Conservation (phyloP, 23 tunicate genomes). For the Phallusia fumigata region DNA sequence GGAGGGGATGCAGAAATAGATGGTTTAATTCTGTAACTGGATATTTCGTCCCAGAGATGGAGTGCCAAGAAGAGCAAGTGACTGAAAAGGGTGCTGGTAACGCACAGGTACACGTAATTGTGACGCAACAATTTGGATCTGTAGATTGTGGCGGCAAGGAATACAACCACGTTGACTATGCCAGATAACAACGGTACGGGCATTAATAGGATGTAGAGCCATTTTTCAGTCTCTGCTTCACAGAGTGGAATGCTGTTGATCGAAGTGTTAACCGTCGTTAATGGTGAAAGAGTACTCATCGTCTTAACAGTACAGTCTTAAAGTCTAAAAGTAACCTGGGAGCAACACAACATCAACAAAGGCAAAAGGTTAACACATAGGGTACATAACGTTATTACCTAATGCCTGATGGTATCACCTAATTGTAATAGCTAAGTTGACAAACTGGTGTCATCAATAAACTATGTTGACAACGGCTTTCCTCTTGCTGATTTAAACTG, state of each 20-base stretch:
- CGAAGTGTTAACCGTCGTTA: not conserved
- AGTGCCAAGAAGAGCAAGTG: slow-evolving; percentile 43
- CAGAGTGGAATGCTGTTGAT: not conserved
- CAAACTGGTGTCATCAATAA: too few relatives aligned
- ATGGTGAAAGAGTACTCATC: not conserved
- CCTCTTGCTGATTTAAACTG: too few relatives aligned
- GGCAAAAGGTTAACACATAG: too few relatives aligned
- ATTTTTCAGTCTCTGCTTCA: not conserved
- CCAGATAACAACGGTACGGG: slow-evolving; percentile 37
- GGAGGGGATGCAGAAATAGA: not conserved
- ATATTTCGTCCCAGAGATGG: slow-evolving; percentile 48
- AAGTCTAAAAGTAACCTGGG: too few relatives aligned
- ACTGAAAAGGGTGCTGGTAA: slow-evolving; percentile 77
- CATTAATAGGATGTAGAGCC: slow-evolving; percentile 4
- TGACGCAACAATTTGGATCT: slow-evolving; percentile 60
- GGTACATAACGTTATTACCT: too few relatives aligned
- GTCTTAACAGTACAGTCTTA: not conserved
- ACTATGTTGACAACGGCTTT: too few relatives aligned
- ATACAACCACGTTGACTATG: slow-evolving; percentile 39
- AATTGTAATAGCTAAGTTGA: too few relatives aligned
- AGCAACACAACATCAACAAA: too few relatives aligned
- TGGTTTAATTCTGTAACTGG: not conserved
- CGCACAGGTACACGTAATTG: slow-evolving; percentile 81
- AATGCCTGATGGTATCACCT: too few relatives aligned
- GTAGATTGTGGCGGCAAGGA: slow-evolving; percentile 67